Conservation (phyloP, 2,113 vertebrate genomes). For the Sterrhoptilus dennistouni region DNA sequence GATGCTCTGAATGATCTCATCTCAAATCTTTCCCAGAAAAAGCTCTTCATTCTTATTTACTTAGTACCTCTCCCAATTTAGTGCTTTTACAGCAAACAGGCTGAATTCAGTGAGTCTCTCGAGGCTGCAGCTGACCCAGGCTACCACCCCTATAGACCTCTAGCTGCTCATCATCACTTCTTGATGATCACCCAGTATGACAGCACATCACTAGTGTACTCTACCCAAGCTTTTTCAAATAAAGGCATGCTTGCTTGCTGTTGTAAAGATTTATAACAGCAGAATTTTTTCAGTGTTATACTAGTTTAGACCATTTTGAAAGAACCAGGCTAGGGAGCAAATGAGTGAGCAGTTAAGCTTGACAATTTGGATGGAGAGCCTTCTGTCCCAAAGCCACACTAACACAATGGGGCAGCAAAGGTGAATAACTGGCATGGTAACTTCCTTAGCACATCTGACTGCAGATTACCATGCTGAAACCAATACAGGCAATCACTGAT, state of each 20-base stretch:
- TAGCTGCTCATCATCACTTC: background rate
- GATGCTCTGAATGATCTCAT: background rate
- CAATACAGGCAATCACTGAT: background rate
- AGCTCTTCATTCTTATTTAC: background rate
- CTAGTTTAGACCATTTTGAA: background rate
- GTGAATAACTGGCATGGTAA: background rate
- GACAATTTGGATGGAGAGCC: background rate
- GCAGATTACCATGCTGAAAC: background rate
- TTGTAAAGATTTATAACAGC: background rate
- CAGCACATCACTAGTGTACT: background rate
- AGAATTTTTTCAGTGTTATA: background rate
- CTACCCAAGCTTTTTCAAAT: background rate
- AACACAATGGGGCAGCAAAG: background rate
- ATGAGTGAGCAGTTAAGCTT: background rate
- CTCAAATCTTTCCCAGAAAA: background rate
- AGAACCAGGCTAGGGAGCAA: background rate
- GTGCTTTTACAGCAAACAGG: background rate
- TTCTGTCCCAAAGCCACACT: background rate
- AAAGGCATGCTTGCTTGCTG: background rate
- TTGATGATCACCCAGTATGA: background rate
- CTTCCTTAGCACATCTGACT: background rate
- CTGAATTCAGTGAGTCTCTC: background rate
- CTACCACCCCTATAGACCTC: background rate
- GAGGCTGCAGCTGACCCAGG: slow-evolving; percentile 4
- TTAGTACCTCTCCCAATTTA: background rate